Conservation (phyloP, 1,140 invertebrate genomes). For the Zaprionus kolodkinae region DNA sequence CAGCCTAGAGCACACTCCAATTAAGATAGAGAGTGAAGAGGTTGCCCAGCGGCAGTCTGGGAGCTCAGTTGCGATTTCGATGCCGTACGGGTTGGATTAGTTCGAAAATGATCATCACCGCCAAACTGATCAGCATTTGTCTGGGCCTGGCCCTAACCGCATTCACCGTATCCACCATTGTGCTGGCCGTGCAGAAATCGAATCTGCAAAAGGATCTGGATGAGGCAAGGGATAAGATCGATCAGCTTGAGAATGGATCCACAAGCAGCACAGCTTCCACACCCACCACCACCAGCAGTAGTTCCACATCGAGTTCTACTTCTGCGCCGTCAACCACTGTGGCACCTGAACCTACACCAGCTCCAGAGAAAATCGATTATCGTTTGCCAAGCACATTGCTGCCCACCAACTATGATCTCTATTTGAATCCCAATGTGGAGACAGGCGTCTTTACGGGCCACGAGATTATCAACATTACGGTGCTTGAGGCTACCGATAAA, state of each 20-base stretch:
- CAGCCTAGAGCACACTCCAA: constrained; percentile 41
- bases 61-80: constrained; percentile 53
- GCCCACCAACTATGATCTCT: constrained; percentile 91
- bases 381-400: constrained; percentile 88
- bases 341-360: constrained; percentile 29
- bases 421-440: constrained; percentile 89
- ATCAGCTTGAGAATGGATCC: constrained; percentile 51
- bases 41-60: too few relatives aligned
- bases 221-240: constrained; percentile 70
- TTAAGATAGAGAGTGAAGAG: constrained; percentile 55
- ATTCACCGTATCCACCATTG: constrained; percentile 84
- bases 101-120: constrained; percentile 68
- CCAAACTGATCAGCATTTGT: constrained; percentile 71
- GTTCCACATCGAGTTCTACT: neutral
- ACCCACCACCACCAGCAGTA: constrained; percentile 6
- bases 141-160: constrained; percentile 75
- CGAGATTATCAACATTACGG: constrained; percentile 88
- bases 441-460: constrained; percentile 89
- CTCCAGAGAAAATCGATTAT: constrained; percentile 81
- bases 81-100: constrained; percentile 58
- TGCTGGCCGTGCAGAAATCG: constrained; percentile 80
- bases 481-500: constrained; percentile 85
- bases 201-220: constrained; percentile 56
- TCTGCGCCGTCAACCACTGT: constrained; percentile 25
- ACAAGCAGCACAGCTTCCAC: constrained; percentile 44